Base-by-base conservation (phyloP, 1,140 invertebrate species). In the Sinella curviseta region DNA sequence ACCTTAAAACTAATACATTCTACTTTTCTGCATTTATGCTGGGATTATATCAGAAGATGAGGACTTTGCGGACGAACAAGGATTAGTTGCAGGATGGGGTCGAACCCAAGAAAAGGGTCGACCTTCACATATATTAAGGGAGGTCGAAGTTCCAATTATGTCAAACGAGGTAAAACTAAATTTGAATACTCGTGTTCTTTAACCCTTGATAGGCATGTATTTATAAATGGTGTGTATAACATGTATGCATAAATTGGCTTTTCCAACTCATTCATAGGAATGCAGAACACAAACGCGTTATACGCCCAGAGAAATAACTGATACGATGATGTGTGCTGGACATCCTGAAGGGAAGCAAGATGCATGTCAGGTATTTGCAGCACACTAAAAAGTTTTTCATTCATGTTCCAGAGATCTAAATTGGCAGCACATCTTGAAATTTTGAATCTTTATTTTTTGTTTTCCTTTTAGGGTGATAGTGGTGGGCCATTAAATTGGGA, bases 301-400 rank as follows among this genome's bases (percentile, higher is more conserved):
- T 91, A 91, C 82, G 87, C 88, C 14, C 84, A 87, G 74, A 85
- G 88, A 89, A 55, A 88, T 94, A 33, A 93, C 92, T 0, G 90
- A 91, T 24, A 92, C 92, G 79, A 93, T 94, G 92, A 90, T 95
- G 81, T 95, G 93, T 84, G 93, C 93, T 17, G 92, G 92, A 20
- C 92, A 90, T 84, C 87, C 90, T 24, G 89, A 91, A 39, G 93
- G 93, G 0, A 88, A 90, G 77, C 86, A 89, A 16, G 94, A 95
- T 85, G 91, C 93, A 20, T 95, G 94, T 84, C 92, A 92, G 82
- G 91, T 92, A 87, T 87, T n/a, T n/a, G 39, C 4, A 17, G 39
- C 39, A 8, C 4, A 8, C 4, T 84, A 85, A 78, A 30, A 77
- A 76, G 70, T n/a, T n/a, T n/a, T n/a, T n/a, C n/a, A n/a, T 77